Evolutionary conservation across 2,797 vertebrate species (phyloP), one percentile per base, ranked within the genome.

Genomic region (Siniperca undulata): DNA sequence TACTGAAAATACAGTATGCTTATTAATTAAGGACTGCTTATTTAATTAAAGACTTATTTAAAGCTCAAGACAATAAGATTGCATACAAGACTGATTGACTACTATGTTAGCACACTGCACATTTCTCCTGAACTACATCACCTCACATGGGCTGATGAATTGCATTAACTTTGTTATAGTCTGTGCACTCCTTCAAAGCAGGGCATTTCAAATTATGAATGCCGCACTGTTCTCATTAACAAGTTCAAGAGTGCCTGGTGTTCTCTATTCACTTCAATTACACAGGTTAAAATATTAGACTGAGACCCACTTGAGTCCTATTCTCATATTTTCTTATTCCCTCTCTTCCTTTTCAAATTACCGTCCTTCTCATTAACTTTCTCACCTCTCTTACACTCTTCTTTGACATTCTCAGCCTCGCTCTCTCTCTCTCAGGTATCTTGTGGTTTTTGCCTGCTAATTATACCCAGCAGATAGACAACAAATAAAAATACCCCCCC

Each of bases 381-480:
- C 71, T 70, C 76, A 77, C 73, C 70, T 75, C 78, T 48, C 74
- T 67, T 2, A 30, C 70, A 75, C 56, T 79, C 52, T 30, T 77
- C 59, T 77, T 22, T 86, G 71, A 81, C 74, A 68, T 52, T n/a
- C 66, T 72, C 13, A 46, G 36, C 61, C 60, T 19, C 4, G 12
- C 7, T 5, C 75, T 67, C 74, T 53, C 22, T 77, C 22, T 77
- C 66, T 74, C 36, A 27, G 24, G 68, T 85, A 78, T 82, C 81
- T 64, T 83, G 74, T 60, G 50, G 77, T 74, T 64, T 72, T 61
- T 80, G 76, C 70, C 81, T 86, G 74, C 82, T 90, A 89, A 92
- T 91, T 92, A 91, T 79, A 88, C 74, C 87, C 84, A 86, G 81
- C 77, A 93, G 88, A 94, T 86, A 84, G 83, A 86, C 72, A 80